A percentile compares a stretch with the other conserved stretches of the same genome.
Conservation (phyloP, 2,113 vertebrate genomes). For the Tretioscincus oriximinensis region DNA sequence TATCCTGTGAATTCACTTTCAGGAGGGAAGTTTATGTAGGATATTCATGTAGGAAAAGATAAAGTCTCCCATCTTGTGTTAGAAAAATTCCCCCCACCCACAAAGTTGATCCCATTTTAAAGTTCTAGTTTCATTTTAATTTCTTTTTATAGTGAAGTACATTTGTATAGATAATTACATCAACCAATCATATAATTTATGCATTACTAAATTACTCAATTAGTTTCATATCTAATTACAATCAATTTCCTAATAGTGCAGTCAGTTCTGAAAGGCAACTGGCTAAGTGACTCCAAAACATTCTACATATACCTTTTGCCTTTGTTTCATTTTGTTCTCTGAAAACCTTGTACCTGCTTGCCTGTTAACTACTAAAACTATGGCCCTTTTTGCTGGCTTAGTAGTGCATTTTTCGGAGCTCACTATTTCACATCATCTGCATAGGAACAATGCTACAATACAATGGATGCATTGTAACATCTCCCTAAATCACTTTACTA, state of each 20-base stretch:
- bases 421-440: too few species aligned
- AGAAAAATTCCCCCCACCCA: not conserved
- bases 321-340: not conserved
- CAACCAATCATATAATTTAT: not conserved
- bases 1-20: not conserved
- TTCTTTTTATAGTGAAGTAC: not conserved
- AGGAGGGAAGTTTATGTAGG: too few species aligned
- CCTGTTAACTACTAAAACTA: too few species aligned
- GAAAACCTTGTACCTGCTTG: too few species aligned
- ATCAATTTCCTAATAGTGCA: not conserved
- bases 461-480: too few species aligned
- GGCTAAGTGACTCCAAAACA: not conserved
- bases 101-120: not conserved
- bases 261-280: not conserved
- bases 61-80: not conserved
- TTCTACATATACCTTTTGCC: not conserved
- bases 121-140: not conserved
- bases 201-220: not conserved
- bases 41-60: not conserved
- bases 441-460: too few species aligned
- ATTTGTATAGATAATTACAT: not conserved
- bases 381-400: too few species aligned
- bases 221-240: not conserved
- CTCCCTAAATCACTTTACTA: too few species aligned
- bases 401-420: too few species aligned